Conservation (phyloP, 2,888 invertebrate genomes). For the Capitulum mitella region DNA sequence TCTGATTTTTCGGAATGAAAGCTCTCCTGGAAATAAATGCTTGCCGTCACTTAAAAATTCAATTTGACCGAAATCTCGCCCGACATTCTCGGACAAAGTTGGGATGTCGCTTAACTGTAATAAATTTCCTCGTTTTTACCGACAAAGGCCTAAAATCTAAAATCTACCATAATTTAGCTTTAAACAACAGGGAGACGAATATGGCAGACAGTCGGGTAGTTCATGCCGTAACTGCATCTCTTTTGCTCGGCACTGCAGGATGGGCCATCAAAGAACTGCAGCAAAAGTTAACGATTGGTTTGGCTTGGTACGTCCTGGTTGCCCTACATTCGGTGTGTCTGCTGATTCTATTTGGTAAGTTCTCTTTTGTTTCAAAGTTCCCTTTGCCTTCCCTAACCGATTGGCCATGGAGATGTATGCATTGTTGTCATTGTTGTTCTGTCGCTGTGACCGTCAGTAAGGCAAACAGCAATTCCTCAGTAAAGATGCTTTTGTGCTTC, state of each 20-base stretch:
- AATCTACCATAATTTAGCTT: too few relatives aligned
- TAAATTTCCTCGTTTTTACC: neutral
- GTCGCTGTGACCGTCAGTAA: too few relatives aligned
- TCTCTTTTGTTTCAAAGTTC: too few relatives aligned
- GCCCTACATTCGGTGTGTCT: neutral
- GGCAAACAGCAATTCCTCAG: too few relatives aligned
- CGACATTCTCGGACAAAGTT: too few relatives aligned
- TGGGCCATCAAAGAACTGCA: conserved; percentile 1
- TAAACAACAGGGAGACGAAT: neutral
- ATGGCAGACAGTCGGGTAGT: neutral
- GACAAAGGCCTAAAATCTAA: too few relatives aligned
- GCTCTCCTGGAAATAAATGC: neutral
- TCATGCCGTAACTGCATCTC: neutral
- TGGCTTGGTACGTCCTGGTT: neutral
- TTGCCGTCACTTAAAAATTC: neutral
- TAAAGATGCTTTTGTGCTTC: too few relatives aligned
- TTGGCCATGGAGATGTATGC: too few relatives aligned
- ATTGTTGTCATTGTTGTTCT: too few relatives aligned
- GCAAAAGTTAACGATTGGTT: neutral
- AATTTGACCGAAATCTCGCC: too few relatives aligned
- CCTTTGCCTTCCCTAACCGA: too few relatives aligned
- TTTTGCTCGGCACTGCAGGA: neutral
- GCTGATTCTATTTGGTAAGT: neutral
- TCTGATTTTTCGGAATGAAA: neutral
- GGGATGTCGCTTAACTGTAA: neutral